Evolutionary conservation across 1,140 invertebrate genomes (phyloP), one percentile per base, ranked within the genome.

Genomic region (Eubasilissa regina): DNA sequence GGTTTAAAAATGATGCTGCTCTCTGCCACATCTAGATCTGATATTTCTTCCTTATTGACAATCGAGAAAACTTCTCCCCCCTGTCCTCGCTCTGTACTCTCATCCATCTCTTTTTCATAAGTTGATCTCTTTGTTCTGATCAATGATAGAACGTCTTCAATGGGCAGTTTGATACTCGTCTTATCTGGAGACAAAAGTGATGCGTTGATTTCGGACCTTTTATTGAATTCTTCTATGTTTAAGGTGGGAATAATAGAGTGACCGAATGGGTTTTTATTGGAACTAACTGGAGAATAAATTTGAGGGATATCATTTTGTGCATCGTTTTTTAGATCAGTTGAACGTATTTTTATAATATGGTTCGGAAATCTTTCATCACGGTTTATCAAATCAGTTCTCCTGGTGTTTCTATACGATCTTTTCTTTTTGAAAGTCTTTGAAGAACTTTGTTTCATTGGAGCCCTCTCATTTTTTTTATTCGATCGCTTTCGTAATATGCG

Each of bases 1-100:
- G 79, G 79, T 53, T 64, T 72, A 43, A 77, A 80, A 25, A 80
- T 44, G 4, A 80, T 0, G 44, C 74, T 80, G 25, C 79, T 80
- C 35, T 77, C 79, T 12, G 79, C 79, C 13, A 53, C 68, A 43
- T 80, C 74, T 66, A 80, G 17, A 51, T 80, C 78, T 1, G 51
- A n/a, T 4, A 78, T 72, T 58, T 70, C 48, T 43, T 70, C 56
- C 62, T 75, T n/a, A n/a, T 47, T 48, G 9, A 64, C 12, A 0
- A 62, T 25, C 8, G 51, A 56, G 0, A 55, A 48, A 0, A 70
- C 25, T 51, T 74, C 72, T 60, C 11, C 21, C 53, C 45, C 4
- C 11, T 19, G 15, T 62, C 19, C 13, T 44, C 25, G 10, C 15
- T 56, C 51, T 44, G 51, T 15, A 56, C 43, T 70, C 12, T 56